Conservation (phyloP, 2,888 invertebrate species). For the Drosophila seclusa region DNA sequence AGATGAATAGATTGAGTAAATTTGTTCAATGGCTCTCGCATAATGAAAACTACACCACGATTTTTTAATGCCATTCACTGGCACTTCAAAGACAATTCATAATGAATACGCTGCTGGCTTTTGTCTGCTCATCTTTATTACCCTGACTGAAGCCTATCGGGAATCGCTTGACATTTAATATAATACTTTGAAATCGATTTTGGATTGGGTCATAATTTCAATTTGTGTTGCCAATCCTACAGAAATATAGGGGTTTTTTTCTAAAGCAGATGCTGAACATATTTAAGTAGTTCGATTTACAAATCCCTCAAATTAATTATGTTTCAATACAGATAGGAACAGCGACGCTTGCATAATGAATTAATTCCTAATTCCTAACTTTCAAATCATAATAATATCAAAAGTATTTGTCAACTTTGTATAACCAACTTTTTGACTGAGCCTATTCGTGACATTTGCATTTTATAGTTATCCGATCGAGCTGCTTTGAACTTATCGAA, state of each 20-base stretch:
- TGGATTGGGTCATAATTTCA: slow-evolving; percentile 56
- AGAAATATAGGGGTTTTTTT: neutral
- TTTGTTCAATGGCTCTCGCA: slow-evolving; percentile 77
- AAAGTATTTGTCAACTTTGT: neutral
- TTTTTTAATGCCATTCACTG: slow-evolving; percentile 75
- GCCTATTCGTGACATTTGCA: neutral
- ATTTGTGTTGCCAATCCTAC: slow-evolving; percentile 56
- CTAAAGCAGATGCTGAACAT: slow-evolving; percentile 52
- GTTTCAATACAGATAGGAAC: neutral
- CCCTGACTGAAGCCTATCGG: slow-evolving; percentile 3
- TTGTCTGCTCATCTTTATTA: slow-evolving; percentile 33
- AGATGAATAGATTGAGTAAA: slow-evolving; percentile 43
- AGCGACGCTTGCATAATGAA: neutral
- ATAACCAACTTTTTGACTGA: neutral
- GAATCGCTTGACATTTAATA: slow-evolving; percentile 58
- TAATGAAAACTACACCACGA: slow-evolving; percentile 64
- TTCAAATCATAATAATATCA: neutral
- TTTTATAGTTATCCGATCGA: neutral
- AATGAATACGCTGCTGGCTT: slow-evolving; percentile 31
- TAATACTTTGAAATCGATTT: slow-evolving; percentile 40
- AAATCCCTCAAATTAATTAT: neutral
- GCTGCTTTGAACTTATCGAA: neutral
- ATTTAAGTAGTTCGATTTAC: neutral
- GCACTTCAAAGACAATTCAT: slow-evolving; percentile 76
- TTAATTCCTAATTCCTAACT: neutral